These are phyloP conservation scores for Oreotrochilus melanogaster DNA, from an alignment of 2,113 vertebrate species.

Conservation along the genomic window DNA sequence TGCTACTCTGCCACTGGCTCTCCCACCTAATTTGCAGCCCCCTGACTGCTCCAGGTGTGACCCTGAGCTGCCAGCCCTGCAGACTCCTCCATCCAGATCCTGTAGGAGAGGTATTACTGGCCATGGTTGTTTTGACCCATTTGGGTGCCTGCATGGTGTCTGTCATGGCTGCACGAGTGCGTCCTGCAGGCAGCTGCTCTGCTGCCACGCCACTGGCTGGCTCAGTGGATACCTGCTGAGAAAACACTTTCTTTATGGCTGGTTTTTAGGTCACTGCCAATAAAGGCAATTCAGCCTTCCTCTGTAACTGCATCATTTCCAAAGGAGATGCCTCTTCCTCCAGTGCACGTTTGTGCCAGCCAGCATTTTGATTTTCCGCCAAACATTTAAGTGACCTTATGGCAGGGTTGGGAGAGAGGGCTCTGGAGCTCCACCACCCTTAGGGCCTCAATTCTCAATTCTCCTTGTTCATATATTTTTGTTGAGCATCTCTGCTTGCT, in stretches of 20 bases:
- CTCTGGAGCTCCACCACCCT: not conserved
- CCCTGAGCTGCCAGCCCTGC: not conserved
- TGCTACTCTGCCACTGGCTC: accelerated
- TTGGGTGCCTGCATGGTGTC: not conserved
- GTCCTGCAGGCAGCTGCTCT: not conserved
- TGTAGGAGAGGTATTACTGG: not conserved
- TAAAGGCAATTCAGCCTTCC: not conserved
- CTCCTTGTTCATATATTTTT: not conserved
- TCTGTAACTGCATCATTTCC: not conserved
- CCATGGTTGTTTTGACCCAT: accelerated
- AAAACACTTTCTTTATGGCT: not conserved
- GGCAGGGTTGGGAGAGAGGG: not conserved
- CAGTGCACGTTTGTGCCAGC: not conserved
- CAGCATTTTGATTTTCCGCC: slow-evolving; percentile 17
- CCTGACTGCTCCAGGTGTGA: not conserved
- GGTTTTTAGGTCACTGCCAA: not conserved
- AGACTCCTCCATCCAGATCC: not conserved
- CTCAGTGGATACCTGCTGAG: not conserved
- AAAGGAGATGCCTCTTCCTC: not conserved
- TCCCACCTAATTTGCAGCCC: accelerated
- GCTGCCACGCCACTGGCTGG: accelerated
- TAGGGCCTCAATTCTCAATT: not conserved
- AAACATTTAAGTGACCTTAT: slow-evolving; percentile 39
- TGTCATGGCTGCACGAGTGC: accelerated
- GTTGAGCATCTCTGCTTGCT: not conserved